These are phyloP conservation scores for Lochmaea capreae DNA, from an alignment of 2,888 invertebrate genomes.

Conservation along the genomic window DNA sequence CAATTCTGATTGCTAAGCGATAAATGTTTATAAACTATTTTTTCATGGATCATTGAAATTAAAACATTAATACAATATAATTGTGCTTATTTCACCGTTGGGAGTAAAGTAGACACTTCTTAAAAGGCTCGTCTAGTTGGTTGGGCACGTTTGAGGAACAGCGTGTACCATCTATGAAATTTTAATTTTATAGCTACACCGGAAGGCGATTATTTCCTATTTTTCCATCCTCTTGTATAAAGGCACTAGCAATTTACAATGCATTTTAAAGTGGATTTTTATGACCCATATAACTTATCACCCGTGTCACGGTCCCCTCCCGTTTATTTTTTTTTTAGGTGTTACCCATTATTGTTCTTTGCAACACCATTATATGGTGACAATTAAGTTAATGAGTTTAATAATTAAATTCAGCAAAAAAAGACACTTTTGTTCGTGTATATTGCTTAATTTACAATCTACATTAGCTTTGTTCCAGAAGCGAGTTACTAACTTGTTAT, in stretches of 20 bases:
- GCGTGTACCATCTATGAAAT: constrained; percentile 29
- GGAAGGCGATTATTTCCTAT: constrained; percentile 34
- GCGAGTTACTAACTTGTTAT: too few species aligned
- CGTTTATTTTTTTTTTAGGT: not conserved
- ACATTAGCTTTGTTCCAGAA: too few species aligned
- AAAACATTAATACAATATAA: not conserved
- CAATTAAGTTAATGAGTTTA: constrained; percentile 1
- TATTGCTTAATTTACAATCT: too few species aligned
- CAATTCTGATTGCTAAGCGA: too few species aligned
- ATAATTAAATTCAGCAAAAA: too few species aligned
- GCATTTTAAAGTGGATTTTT: constrained; percentile 12
- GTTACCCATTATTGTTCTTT: not conserved
- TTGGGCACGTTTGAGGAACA: constrained; percentile 32
- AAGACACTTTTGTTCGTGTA: too few species aligned
- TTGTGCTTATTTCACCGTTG: not conserved
- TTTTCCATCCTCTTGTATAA: constrained; percentile 20
- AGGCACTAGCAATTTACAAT: not conserved
- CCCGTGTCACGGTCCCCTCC: constrained; percentile 1
- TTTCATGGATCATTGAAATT: too few species aligned
- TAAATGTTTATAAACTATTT: too few species aligned
- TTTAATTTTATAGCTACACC: constrained; percentile 29
- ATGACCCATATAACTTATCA: constrained; percentile 10
- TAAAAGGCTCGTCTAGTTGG: constrained; percentile 23
- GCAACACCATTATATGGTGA: not conserved
- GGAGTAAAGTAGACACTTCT: not conserved